These are phyloP conservation scores for Sminthurides aquaticus DNA, from an alignment of 2,888 invertebrate genomes.

Conservation along the genomic window DNA sequence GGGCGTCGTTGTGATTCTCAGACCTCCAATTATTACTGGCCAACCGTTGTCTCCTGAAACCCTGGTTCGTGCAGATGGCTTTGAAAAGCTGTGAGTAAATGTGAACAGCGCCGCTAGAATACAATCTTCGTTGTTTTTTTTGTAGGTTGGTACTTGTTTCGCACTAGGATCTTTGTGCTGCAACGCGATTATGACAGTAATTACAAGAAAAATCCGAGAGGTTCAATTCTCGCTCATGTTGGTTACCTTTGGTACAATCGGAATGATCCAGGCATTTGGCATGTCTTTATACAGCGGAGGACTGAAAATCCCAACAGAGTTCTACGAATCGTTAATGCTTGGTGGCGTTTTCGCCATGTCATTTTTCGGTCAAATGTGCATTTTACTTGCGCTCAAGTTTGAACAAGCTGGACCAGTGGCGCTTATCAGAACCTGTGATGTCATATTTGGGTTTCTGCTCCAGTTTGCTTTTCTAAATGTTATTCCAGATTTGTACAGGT, in stretches of 20 bases:
- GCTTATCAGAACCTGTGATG: constrained; percentile 80
- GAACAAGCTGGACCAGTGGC: constrained; percentile 89
- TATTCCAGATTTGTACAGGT: constrained; percentile 36
- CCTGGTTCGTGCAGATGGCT: constrained; percentile 37
- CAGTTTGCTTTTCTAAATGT: constrained; percentile 38
- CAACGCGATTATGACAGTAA: constrained; percentile 37
- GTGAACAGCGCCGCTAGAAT: no score
- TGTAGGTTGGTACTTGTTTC: constrained; percentile 38
- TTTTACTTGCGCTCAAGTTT: constrained; percentile 76
- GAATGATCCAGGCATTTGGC: constrained; percentile 31
- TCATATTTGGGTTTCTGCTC: constrained; percentile 60
- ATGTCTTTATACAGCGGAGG: constrained; percentile 20
- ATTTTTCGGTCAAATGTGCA: constrained; percentile 77
- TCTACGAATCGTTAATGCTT: constrained; percentile 27
- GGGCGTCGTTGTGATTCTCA: constrained; percentile 27
- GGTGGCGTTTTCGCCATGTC: constrained; percentile 64
- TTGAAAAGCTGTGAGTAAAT: no score
- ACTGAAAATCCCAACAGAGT: constrained; percentile 25
- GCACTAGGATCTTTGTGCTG: constrained; percentile 38
- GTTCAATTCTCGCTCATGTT: constrained; percentile 41
- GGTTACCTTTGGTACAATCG: constrained; percentile 37
- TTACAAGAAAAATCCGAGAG: constrained; percentile 38
- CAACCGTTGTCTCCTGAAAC: constrained; percentile 33
- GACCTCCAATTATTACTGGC: constrained; percentile 39
- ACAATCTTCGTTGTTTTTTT: no score